Conservation (phyloP, 2,113 vertebrate genomes). For the Pterocles orientalis region DNA sequence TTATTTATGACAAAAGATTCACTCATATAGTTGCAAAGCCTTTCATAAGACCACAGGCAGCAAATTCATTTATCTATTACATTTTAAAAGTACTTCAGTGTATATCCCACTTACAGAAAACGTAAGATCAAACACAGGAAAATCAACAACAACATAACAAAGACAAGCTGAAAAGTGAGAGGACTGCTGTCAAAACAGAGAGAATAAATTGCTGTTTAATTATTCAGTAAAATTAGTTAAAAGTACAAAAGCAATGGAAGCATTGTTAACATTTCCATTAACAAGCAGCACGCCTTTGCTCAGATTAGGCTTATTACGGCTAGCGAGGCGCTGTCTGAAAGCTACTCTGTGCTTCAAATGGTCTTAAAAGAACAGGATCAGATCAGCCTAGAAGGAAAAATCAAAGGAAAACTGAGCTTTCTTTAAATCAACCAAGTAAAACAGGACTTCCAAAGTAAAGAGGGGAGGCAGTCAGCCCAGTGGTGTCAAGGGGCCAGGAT, state of each 20-base stretch:
- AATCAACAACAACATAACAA: background rate
- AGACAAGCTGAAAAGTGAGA: background rate
- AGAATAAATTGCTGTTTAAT: constrained; percentile 3
- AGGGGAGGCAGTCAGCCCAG: accelerated
- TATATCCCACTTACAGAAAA: background rate
- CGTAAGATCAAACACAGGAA: background rate
- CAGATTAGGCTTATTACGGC: background rate
- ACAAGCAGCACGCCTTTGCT: background rate
- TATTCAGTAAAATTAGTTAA: constrained; percentile 36
- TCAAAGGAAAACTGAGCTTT: background rate
- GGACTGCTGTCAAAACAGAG: background rate
- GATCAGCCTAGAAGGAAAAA: background rate
- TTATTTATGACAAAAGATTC: constrained; percentile 54
- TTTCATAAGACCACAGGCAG: background rate
- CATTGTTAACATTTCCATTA: background rate
- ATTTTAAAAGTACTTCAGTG: background rate
- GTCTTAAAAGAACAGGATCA: background rate
- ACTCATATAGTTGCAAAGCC: background rate
- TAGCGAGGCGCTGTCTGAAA: background rate
- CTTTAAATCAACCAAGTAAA: background rate
- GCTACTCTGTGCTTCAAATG: background rate
- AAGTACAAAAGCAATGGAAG: background rate
- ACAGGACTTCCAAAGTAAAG: background rate
- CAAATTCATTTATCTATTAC: background rate
- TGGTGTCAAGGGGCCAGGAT: background rate